Evolutionary conservation across 2,888 invertebrate species (phyloP).

Genomic region (Trichacis sp.): DNA sequence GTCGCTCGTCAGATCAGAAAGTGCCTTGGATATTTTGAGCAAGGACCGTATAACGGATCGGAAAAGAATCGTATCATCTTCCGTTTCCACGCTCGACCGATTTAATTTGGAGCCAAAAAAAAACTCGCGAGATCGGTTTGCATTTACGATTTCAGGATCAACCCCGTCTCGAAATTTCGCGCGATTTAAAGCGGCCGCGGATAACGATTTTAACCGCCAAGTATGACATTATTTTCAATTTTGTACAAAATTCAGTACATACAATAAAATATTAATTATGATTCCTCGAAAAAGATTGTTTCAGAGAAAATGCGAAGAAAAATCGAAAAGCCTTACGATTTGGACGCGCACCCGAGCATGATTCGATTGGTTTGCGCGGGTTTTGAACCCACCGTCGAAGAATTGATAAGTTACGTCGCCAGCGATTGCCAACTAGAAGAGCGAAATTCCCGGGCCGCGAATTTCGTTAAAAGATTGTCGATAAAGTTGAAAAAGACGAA

Average conservation of each 20-base stretch:
- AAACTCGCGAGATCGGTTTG: conserved; percentile 51
- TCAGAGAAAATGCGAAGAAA: neutral
- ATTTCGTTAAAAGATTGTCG: conserved; percentile 46
- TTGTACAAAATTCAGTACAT: too few relatives aligned
- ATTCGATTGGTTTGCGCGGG: conserved; percentile 41
- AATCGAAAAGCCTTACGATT: conserved; percentile 18
- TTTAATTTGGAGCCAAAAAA: conserved; percentile 24
- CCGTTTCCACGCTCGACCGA: conserved; percentile 43
- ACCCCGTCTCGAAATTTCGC: conserved; percentile 36
- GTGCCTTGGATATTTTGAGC: conserved; percentile 26
- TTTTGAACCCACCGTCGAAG: conserved; percentile 33
- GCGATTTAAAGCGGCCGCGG: conserved; percentile 20
- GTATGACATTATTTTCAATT: too few relatives aligned
- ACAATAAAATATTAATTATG: too few relatives aligned
- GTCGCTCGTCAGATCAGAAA: conserved; percentile 35
- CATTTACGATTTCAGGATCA: conserved; percentile 56
- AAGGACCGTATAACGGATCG: conserved; percentile 12
- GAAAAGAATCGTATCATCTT: conserved; percentile 24
- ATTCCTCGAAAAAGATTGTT: neutral
- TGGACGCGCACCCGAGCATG: conserved; percentile 48
- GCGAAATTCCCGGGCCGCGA: conserved; percentile 33
- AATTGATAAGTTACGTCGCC: conserved; percentile 39
- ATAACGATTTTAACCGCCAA: neutral
- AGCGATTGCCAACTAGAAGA: conserved; percentile 12
- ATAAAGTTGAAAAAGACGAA: conserved; percentile 24